Evolutionary conservation across 2,797 vertebrate genomes (phyloP).

Genomic region (Anguilla marmorata): DNA sequence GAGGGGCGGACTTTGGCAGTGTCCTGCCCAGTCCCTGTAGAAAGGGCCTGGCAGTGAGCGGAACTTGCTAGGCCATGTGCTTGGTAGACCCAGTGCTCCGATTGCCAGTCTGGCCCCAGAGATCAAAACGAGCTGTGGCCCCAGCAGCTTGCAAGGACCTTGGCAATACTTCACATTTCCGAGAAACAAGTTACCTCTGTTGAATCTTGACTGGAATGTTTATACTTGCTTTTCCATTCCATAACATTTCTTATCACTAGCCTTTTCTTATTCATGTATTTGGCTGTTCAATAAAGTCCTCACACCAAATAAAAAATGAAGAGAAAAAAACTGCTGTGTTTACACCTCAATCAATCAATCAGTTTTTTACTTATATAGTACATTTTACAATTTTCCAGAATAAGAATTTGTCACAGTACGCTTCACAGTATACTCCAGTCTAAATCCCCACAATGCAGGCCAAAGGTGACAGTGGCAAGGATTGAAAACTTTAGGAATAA

Average conservation of each 20-base stretch:
- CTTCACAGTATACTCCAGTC: too few relatives aligned
- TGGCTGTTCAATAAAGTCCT: background rate
- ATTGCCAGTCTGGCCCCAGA: conserved; percentile 59
- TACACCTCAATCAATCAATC: too few relatives aligned
- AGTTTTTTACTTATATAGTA: too few relatives aligned
- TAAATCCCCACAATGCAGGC: too few relatives aligned
- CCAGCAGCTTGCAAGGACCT: conserved; percentile 43
- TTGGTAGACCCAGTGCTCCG: conserved; percentile 42
- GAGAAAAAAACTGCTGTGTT: too few relatives aligned
- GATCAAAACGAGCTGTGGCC: conserved; percentile 53
- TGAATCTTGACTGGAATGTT: conserved; percentile 46
- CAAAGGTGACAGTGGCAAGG: too few relatives aligned
- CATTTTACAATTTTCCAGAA: too few relatives aligned
- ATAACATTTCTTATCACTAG: conserved; percentile 40
- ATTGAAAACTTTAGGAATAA: too few relatives aligned
- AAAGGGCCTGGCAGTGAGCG: background rate
- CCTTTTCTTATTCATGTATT: conserved; percentile 34
- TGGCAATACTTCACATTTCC: conserved; percentile 36
- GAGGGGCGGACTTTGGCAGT: background rate
- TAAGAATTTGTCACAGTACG: too few relatives aligned
- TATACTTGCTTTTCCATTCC: conserved; percentile 43
- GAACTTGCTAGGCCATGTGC: conserved; percentile 45
- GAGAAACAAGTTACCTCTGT: conserved; percentile 48
- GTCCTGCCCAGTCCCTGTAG: background rate
- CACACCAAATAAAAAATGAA: too few relatives aligned